Evolutionary conservation across 2,113 vertebrate genomes (phyloP), one percentile per base, ranked within the genome.

Genomic region (Eptesicus fuscus): DNA sequence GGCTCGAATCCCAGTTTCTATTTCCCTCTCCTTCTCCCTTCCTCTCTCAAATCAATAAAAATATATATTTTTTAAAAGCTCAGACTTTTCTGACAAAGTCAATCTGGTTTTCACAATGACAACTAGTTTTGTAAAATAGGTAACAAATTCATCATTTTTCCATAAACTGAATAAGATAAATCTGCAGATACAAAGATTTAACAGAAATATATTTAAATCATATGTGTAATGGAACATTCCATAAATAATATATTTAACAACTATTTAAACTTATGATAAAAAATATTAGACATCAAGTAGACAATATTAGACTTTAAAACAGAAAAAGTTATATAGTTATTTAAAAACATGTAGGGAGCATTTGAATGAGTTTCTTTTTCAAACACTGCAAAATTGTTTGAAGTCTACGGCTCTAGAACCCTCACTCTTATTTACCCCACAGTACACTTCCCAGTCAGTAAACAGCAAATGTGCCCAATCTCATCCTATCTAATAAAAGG

Each of bases 101-200:
- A 86, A 40, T 49, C 37, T 95, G 20, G 16, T 90, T 84, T 90
- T 90, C 23, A 90, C 74, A 90, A 76, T 82, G 42, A 93, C 35
- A 92, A 65, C 44, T 80, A 35, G 53, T 77, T 61, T 70, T 79
- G 22, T 84, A 79, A 93, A 88, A 84, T 3, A 65, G 42, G 35
- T 79, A 67, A 92, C 3, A 51, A 88, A 84, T 85, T 42, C n/a
- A 67, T 16, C 16, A 56, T 90, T 86, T 85, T 85, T 13, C 73
- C 67, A 53, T n/a, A 94, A 89, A 28, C 53, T n/a, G 49, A 85
- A 63, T 44, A 42, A 69, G 77, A 61, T 30, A 80, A 92, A 76
- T 79, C 4, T 92, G 28, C 13, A 90, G 59, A 28, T 70, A 49
- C 30, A 84, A 88, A 89, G n/a, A 80, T 61, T 73, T 74, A 92